A percentile compares a stretch with the other conserved stretches of the same genome.
phyloP scores from a whole-genome alignment of 2,888 invertebrate genomes.

The Nasonovia ribisnigri region DNA sequence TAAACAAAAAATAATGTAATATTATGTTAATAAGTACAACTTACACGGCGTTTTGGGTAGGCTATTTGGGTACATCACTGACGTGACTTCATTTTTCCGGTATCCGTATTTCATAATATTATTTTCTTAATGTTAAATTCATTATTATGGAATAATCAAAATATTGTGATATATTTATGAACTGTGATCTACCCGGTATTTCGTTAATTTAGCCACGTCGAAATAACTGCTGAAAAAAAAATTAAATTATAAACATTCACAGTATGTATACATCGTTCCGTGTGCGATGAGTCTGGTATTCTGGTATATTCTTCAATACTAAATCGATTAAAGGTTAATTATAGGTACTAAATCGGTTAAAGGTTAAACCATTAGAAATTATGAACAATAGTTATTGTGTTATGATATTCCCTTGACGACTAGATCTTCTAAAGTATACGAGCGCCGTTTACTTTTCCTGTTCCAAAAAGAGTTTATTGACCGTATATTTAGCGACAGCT shows the following conservation, averaged over 20 bases:
- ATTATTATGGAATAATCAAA: background rate
- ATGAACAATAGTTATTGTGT: background rate
- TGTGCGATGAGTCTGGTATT: background rate
- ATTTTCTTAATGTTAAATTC: background rate
- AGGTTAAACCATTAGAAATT: background rate
- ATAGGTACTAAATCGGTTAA: background rate
- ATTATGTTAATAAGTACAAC: too few species aligned
- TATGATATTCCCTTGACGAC: background rate
- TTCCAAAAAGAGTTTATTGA: background rate
- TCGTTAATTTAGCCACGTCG: background rate
- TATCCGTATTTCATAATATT: background rate
- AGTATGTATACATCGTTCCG: background rate
- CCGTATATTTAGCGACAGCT: background rate
- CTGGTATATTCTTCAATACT: background rate
- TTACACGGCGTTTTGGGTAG: background rate
- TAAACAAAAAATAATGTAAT: too few species aligned
- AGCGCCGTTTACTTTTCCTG: background rate
- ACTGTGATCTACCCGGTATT: background rate
- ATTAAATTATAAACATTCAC: background rate
- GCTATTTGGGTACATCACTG: background rate
- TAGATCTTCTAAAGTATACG: background rate
- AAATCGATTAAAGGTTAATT: background rate
- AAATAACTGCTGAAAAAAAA: background rate
- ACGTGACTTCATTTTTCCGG: background rate
- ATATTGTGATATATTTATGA: background rate